Evolutionary conservation across 2,888 invertebrate species (phyloP).

Genomic region (Glaucopsyche alexis): DNA sequence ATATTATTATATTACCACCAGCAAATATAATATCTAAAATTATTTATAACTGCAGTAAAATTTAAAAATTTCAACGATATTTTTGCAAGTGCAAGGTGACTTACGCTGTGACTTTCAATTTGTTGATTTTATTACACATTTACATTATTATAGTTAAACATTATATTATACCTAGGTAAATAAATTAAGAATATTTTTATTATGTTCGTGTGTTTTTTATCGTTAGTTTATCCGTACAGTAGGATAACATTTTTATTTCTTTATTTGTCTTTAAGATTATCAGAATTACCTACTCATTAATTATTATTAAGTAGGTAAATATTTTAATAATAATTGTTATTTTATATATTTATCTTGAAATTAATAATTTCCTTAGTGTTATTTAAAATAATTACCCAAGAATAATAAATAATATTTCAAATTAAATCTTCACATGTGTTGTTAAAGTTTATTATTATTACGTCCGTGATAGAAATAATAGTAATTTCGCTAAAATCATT

Average conservation of each 20-base stretch:
- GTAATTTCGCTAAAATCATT: slow-evolving; percentile 2
- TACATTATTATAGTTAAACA: no score
- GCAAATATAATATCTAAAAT: not conserved
- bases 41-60: not conserved
- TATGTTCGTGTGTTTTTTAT: no score
- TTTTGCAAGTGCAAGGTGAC: not conserved
- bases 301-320: no score
- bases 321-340: not conserved
- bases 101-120: not conserved
- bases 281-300: no score
- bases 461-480: not conserved
- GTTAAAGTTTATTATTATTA: slow-evolving; percentile 19
- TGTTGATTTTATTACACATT: not conserved
- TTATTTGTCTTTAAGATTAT: no score
- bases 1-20: not conserved
- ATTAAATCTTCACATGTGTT: not conserved
- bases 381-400: no score
- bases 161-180: no score
- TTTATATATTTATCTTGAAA: not conserved
- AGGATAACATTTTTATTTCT: no score
- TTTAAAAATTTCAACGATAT: not conserved
- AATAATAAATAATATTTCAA: not conserved
- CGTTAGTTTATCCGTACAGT: no score
- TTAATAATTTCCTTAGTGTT: not conserved
- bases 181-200: no score